Conservation (phyloP, 92 coral and sea anemone genomes). For the Zoanthus gigantus region DNA sequence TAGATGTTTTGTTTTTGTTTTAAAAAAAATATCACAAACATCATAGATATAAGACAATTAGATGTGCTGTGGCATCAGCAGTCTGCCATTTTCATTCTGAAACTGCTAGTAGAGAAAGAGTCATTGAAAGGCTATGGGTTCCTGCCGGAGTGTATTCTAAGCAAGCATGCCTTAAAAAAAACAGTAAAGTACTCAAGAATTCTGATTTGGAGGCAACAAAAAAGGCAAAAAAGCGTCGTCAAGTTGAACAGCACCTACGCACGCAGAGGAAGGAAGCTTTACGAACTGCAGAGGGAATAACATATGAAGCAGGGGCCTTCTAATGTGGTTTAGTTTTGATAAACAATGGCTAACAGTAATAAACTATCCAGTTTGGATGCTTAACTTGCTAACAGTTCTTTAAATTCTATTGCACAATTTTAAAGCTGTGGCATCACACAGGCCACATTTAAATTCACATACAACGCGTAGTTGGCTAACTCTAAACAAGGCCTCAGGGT, state of each 20-base stretch:
- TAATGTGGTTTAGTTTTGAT: constrained; percentile 5
- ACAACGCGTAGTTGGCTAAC: too few relatives aligned
- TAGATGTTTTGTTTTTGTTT: too few relatives aligned
- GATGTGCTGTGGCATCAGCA: constrained; percentile 63
- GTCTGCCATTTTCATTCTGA: constrained; percentile 67
- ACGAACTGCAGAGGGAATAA: not conserved
- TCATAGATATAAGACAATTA: constrained; percentile 37
- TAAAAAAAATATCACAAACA: too few relatives aligned
- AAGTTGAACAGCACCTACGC: not conserved
- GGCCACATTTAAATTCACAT: too few relatives aligned
- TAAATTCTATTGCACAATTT: constrained; percentile 36
- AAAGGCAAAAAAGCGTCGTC: constrained; percentile 26
- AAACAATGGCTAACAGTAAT: not conserved
- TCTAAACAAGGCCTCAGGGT: too few relatives aligned
- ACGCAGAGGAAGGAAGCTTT: constrained; percentile 20
- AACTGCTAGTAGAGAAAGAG: constrained; percentile 58
- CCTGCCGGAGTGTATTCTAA: constrained; percentile 40
- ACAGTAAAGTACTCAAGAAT: constrained; percentile 36
- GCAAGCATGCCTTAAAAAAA: not conserved
- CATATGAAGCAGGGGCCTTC: constrained; percentile 45
- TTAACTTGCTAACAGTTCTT: constrained; percentile 7
- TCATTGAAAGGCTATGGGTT: constrained; percentile 59
- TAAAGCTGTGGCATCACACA: too few relatives aligned
- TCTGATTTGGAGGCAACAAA: constrained; percentile 31
- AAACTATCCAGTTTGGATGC: not conserved